A percentile compares a stretch with the other conserved stretches of the same genome.
phyloP scores from a whole-genome alignment of 2,113 vertebrate species.

The Chelonoidis abingdonii region DNA sequence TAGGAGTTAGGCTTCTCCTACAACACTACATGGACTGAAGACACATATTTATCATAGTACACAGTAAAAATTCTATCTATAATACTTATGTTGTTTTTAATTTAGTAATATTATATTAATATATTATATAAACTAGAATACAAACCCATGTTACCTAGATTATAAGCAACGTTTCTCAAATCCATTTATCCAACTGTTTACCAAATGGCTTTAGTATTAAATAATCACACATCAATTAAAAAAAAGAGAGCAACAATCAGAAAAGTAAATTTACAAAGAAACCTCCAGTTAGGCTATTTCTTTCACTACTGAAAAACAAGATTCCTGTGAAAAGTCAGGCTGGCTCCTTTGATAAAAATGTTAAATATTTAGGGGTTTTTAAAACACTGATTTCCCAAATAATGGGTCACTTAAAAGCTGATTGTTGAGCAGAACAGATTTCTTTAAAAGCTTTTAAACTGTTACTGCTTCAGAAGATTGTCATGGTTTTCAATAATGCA shows the following conservation, averaged over 20 bases:
- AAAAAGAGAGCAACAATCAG: not conserved
- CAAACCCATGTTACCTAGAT: not conserved
- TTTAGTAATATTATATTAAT: not conserved
- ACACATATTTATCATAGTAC: not conserved
- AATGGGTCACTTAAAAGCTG: slow-evolving; percentile 73
- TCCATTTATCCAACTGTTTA: not conserved
- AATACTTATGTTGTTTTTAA: not conserved
- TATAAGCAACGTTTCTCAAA: not conserved
- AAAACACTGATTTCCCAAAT: slow-evolving; percentile 71
- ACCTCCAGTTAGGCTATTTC: not conserved
- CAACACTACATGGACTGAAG: not conserved
- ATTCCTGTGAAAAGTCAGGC: slow-evolving; percentile 61
- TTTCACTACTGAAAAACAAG: slow-evolving; percentile 56
- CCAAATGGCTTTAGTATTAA: not conserved
- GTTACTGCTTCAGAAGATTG: slow-evolving; percentile 76
- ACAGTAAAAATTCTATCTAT: not conserved
- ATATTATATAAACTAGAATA: not conserved
- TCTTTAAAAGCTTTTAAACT: slow-evolving; percentile 79
- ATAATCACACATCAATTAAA: not conserved
- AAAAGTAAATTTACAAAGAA: slow-evolving; percentile 37
- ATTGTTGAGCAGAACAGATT: slow-evolving; percentile 77
- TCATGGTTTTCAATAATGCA: slow-evolving; percentile 79
- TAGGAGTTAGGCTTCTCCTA: not conserved
- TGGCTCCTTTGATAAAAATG: slow-evolving; percentile 72
- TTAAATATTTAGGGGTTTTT: slow-evolving; percentile 65